A percentile compares a stretch with the other conserved stretches of the same genome.
Evolutionary conservation across 2,888 invertebrate species (phyloP).

Genomic region (Xylota segnis): DNA sequence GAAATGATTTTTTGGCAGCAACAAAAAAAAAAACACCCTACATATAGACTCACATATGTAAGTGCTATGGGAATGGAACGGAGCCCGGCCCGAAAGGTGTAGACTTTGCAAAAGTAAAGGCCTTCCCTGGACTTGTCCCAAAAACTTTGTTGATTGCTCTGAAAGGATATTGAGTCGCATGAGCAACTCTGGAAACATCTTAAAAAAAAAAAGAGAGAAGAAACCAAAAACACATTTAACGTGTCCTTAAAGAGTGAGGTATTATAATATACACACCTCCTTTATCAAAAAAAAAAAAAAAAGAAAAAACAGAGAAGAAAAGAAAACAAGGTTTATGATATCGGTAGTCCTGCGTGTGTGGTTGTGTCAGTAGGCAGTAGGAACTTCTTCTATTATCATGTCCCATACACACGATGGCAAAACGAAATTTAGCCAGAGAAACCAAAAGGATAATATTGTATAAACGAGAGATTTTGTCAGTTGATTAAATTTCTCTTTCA

Average conservation of each 20-base stretch:
- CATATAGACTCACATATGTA: slow-evolving; percentile 8
- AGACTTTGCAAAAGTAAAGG: slow-evolving; percentile 43
- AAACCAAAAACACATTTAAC: slow-evolving; percentile 40
- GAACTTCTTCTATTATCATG: slow-evolving; percentile 34
- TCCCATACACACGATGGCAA: slow-evolving; percentile 29
- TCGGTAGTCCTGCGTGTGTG: slow-evolving; percentile 41
- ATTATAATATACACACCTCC: slow-evolving; percentile 17
- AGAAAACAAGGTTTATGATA: slow-evolving; percentile 11
- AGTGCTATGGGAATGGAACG: not conserved
- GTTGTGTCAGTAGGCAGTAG: slow-evolving; percentile 11
- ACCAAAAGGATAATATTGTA: slow-evolving; percentile 62
- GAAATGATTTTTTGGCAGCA: slow-evolving; percentile 4
- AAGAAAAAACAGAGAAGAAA: no score
- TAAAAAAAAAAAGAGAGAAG: slow-evolving; percentile 2
- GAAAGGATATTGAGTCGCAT: slow-evolving; percentile 54
- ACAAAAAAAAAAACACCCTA: not conserved
- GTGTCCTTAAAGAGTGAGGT: slow-evolving; percentile 28
- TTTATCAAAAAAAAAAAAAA: not conserved
- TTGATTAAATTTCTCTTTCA: slow-evolving; percentile 66
- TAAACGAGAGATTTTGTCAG: slow-evolving; percentile 65
- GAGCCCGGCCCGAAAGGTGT: slow-evolving; percentile 17
- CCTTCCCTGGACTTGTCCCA: slow-evolving; percentile 14
- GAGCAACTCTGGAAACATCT: slow-evolving; percentile 24
- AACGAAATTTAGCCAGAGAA: slow-evolving; percentile 34
- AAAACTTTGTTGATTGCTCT: slow-evolving; percentile 41